Evolutionary conservation across 2,113 vertebrate species (phyloP), one percentile per base, ranked within the genome.

Genomic region (Elephas maximus): DNA sequence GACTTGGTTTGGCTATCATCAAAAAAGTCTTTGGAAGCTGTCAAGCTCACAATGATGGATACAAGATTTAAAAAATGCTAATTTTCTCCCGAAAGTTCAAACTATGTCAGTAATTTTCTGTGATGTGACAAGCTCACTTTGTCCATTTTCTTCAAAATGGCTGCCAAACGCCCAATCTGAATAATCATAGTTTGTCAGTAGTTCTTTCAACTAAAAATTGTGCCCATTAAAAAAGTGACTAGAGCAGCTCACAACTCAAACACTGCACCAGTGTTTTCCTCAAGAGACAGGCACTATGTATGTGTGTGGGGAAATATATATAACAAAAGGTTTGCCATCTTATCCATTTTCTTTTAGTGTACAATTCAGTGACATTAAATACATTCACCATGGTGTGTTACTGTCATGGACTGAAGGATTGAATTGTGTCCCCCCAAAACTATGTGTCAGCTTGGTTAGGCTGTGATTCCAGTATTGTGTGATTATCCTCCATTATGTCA

Each of bases 161-260:
- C n/a, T 74, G 24, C 24, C 57, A 57, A 74, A 77, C 74, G 30
- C 33, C 24, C 37, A 62, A 67, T 81, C 57, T 76, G 37, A 57
- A 57, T 57, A 57, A 57, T 57, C 53, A 57, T 57, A 96, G 74
- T 63, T 67, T 44, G 77, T 51, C 82, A 69, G 41, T 45, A 17
- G 24, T 73, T 87, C 67, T 88, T 88, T 82, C 65, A 92, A 74
- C n/a, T 71, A 37, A 88, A 80, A 88, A 92, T 76, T 41, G 18
- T 33, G 17, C 73, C n/a, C 57, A 82, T 8, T 2, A 1, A 94
- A 33, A 91, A 88, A 77, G 45, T n/a, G 74, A 69, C 67, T 48
- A 51, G 76, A 69, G 62, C 51, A 26, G 79, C 18, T 37, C 37
- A 33, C 51, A 96, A 80, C 73, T 92, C 57, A 41, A 91, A 92